phyloP scores from a whole-genome alignment of 2,113 vertebrate genomes.

The Guaruba guarouba region DNA sequence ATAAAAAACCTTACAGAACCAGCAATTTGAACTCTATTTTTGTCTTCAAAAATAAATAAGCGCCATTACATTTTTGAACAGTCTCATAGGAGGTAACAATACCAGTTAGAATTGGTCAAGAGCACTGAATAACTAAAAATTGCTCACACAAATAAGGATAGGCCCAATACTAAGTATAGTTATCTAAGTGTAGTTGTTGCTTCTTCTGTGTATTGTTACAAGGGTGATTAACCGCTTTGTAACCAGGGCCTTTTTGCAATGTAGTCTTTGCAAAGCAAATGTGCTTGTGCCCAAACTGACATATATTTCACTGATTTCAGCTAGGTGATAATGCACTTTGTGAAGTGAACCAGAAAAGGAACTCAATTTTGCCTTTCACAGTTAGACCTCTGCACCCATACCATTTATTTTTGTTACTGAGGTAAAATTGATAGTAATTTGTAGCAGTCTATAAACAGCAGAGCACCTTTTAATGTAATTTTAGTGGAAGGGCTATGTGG shows the following conservation, averaged over 20 bases:
- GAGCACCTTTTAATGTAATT: neutral
- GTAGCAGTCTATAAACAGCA: neutral
- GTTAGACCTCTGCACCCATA: neutral
- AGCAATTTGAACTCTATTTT: conserved; percentile 26
- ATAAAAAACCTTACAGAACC: neutral
- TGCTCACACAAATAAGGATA: neutral
- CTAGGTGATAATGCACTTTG: neutral
- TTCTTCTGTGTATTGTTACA: neutral
- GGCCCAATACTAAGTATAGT: neutral
- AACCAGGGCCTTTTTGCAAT: neutral
- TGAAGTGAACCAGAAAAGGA: neutral
- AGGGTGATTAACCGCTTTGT: neutral
- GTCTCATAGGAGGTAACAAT: neutral
- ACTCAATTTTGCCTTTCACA: neutral
- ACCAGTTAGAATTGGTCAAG: neutral
- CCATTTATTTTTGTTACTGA: neutral
- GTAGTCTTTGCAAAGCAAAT: neutral
- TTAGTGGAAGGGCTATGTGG: neutral
- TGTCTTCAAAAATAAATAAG: neutral
- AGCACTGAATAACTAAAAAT: neutral
- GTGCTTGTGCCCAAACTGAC: neutral
- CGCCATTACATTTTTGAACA: neutral
- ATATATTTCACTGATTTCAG: neutral
- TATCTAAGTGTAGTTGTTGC: neutral
- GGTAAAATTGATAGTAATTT: neutral